phyloP scores from a whole-genome alignment of 2,888 invertebrate species.

The Acanthacorydalis orientalis region DNA sequence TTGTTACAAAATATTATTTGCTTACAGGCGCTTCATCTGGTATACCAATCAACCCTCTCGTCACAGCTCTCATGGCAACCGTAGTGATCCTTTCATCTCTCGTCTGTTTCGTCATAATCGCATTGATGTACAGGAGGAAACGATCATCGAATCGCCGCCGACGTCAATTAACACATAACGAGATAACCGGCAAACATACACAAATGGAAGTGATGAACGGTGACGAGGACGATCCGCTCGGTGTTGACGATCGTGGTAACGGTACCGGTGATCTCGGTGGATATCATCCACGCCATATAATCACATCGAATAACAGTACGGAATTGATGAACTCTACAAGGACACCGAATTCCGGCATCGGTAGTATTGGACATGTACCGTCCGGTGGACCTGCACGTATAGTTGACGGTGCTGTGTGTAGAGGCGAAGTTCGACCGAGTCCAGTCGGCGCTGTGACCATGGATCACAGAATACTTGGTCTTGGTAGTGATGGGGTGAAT shows the following conservation, averaged over 20 bases:
- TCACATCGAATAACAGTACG: too few relatives aligned
- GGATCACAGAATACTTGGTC: too few relatives aligned
- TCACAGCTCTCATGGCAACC: constrained; percentile 59
- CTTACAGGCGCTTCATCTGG: constrained; percentile 41
- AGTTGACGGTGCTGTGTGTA: constrained; percentile 6
- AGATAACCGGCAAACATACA: constrained; percentile 1
- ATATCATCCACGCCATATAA: constrained; percentile 5
- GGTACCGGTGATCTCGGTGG: constrained; percentile 1
- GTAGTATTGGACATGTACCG: too few relatives aligned
- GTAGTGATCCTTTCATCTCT: constrained; percentile 59
- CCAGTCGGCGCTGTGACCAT: constrained; percentile 9
- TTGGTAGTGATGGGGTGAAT: too few relatives aligned
- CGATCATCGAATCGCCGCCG: constrained; percentile 9
- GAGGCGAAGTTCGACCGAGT: constrained; percentile 19
- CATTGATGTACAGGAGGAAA: constrained; percentile 45
- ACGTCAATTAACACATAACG: constrained; percentile 7
- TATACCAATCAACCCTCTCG: constrained; percentile 53
- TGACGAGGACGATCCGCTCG: constrained; percentile 3
- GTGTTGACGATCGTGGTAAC: not conserved
- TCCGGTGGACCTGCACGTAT: not conserved
- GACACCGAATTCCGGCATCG: too few relatives aligned
- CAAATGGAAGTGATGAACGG: constrained; percentile 5
- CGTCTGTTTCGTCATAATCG: constrained; percentile 59
- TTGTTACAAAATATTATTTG: not conserved
- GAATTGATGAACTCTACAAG: too few relatives aligned